Evolutionary conservation across 2,888 invertebrate genomes (phyloP), one percentile per base, ranked within the genome.

Genomic region (Caenorhabditis becei): DNA sequence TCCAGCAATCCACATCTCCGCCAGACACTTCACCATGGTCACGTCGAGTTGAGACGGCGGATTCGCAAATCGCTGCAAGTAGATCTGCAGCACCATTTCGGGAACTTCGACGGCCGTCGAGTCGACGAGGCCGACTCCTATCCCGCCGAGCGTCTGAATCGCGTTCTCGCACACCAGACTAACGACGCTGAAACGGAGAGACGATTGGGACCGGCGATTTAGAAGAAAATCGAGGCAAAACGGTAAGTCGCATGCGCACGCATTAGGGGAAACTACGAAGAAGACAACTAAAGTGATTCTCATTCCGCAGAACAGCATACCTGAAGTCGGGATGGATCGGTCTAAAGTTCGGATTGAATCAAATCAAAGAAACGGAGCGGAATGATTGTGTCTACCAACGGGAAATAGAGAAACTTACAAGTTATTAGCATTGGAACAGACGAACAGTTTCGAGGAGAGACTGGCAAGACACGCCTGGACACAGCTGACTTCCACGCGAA

Each of bases 381-480:
- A n/a, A n/a, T n/a, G n/a, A n/a, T n/a, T n/a, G n/a, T n/a, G n/a
- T n/a, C n/a, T n/a, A n/a, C n/a, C n/a, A 58, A 35, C 37, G 18
- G 18, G 18, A 51, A 11, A 0, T 11, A n/a, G 14, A n/a, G 8
- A 54, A 54, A 71, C 80, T 72, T 32, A 81, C 81, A 81, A 62
- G 53, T 81, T 81, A 37, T 74, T 72, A 1, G 72, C 81, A 80
- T 93, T 93, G 0, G 97, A 96, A 54, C 87, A 87, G 3, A 96
- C 96, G 91, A 97, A 98, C 82, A 98, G 93, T 77, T 97, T 93
- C 91, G 97, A 97, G 10, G 98, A 97, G 0, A 98, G 95, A 41
- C 96, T 96, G 0, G 98, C 97, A 1, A 99, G 95, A 61, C 99
- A 93, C 0, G 98, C 98, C 20, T 97, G 95, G 0, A 99, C 96